A percentile compares a stretch with the other conserved stretches of the same genome.
Evolutionary conservation across 2,888 invertebrate species (phyloP).

Genomic region (Aphodius granarius): DNA sequence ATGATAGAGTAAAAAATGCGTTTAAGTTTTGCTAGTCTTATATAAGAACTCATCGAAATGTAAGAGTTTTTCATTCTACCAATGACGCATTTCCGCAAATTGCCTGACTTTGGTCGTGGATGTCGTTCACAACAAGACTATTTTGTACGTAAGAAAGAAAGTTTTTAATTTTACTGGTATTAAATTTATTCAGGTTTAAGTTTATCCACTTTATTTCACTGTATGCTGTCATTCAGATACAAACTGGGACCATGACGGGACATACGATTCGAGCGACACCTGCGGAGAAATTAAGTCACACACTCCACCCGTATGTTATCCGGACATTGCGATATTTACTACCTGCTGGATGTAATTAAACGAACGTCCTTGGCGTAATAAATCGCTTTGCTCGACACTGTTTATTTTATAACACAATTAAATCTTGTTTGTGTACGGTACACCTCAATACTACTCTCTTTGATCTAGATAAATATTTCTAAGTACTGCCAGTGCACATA

Average conservation of each 20-base stretch:
- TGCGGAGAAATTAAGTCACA: not conserved
- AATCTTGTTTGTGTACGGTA: not conserved
- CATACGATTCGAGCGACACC: not conserved
- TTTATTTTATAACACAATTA: conserved; percentile 2
- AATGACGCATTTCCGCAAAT: no score
- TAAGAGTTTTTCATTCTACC: no score
- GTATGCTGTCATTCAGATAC: not conserved
- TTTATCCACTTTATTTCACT: not conserved
- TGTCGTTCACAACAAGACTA: no score
- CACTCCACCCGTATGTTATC: conserved; percentile 5
- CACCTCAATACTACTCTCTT: not conserved
- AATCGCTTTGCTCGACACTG: conserved; percentile 6
- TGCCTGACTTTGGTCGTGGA: no score
- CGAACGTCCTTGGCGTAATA: conserved; percentile 8
- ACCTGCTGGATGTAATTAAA: conserved; percentile 10
- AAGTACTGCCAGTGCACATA: not conserved
- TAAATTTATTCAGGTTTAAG: not conserved
- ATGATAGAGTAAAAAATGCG: no score
- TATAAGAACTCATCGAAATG: no score
- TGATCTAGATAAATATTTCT: not conserved
- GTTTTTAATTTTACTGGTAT: no score
- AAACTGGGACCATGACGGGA: not conserved
- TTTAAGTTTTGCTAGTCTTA: no score
- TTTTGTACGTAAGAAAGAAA: no score
- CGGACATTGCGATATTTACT: conserved; percentile 1